Evolutionary conservation across 2,113 vertebrate genomes (phyloP).

Genomic region (Anser brachyrhynchus): DNA sequence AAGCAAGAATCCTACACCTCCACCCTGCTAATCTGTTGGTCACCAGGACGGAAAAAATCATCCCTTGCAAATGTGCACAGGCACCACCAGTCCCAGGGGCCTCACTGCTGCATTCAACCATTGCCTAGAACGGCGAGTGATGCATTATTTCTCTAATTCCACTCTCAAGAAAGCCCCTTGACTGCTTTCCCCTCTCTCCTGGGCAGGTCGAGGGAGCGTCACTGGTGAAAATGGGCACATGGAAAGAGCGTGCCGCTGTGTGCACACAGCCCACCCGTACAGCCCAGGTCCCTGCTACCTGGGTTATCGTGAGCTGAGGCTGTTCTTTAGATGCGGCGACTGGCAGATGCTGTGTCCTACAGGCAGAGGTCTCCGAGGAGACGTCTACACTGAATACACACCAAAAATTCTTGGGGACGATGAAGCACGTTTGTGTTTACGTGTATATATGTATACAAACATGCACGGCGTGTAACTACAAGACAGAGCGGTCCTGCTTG

Average conservation of each 20-base stretch:
- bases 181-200: background rate
- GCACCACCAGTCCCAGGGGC: background rate
- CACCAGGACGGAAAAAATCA: background rate
- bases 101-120: background rate
- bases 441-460: background rate
- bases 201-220: background rate
- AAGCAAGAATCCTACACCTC: background rate
- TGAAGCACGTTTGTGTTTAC: fast-evolving
- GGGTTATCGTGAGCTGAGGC: background rate
- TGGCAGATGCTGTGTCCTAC: background rate
- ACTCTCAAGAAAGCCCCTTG: background rate
- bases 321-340: background rate
- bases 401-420: background rate
- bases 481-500: background rate
- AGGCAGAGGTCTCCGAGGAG: background rate
- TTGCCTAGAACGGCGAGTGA: background rate
- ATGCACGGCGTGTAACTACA: background rate
- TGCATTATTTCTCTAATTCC: background rate
- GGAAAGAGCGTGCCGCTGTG: background rate
- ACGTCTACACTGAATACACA: fast-evolving
- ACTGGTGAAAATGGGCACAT: background rate
- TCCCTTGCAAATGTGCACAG: background rate
- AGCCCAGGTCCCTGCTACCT: background rate
- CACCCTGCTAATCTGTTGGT: background rate
- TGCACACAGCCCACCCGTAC: background rate